A percentile compares a stretch with the other conserved stretches of the same genome.
Evolutionary conservation across 1,140 invertebrate species (phyloP).

Genomic region (Megathymus violae): DNA sequence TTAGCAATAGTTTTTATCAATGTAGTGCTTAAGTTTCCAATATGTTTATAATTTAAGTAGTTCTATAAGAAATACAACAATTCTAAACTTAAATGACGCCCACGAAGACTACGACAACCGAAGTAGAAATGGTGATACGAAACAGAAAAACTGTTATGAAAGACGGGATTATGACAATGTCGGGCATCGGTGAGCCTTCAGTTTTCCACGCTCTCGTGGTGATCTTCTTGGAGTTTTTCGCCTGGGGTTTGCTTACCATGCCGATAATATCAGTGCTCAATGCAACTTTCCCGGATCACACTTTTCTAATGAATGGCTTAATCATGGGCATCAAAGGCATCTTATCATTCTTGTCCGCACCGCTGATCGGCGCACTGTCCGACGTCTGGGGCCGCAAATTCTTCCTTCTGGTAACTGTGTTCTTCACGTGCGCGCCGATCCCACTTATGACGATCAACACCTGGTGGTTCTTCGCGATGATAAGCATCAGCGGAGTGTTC

Average conservation of each 20-base stretch:
- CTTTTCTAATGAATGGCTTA: slow-evolving; percentile 99
- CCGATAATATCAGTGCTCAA: slow-evolving; percentile 98
- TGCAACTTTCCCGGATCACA: slow-evolving; percentile 99
- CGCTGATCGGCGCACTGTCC: slow-evolving; percentile 97
- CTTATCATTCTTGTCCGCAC: slow-evolving; percentile 98
- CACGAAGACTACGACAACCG: slow-evolving; percentile 81
- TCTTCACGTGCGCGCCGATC: slow-evolving; percentile 99
- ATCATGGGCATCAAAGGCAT: slow-evolving; percentile 99
- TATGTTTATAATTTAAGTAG: slow-evolving; percentile 78
- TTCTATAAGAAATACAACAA: slow-evolving; percentile 63
- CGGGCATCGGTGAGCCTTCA: slow-evolving; percentile 96
- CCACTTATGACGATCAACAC: slow-evolving; percentile 99
- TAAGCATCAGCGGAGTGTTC: slow-evolving; percentile 99
- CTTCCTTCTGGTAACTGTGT: slow-evolving; percentile 98
- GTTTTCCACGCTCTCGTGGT: slow-evolving; percentile 99
- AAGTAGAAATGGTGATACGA: slow-evolving; percentile 84
- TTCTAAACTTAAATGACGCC: slow-evolving; percentile 79
- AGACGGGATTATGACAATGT: slow-evolving; percentile 85
- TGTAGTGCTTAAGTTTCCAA: slow-evolving; percentile 76
- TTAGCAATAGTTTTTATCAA: slow-evolving; percentile 60
- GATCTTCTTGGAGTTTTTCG: slow-evolving; percentile 99
- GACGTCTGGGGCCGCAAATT: slow-evolving; percentile 99
- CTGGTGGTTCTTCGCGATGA: slow-evolving; percentile 99
- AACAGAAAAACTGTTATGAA: slow-evolving; percentile 83
- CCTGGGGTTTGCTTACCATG: slow-evolving; percentile 99